A percentile compares a stretch with the other conserved stretches of the same genome.
These are phyloP conservation scores for Pachliopta kotzebuea DNA, from an alignment of 2,888 invertebrate species.

Conservation along the genomic window DNA sequence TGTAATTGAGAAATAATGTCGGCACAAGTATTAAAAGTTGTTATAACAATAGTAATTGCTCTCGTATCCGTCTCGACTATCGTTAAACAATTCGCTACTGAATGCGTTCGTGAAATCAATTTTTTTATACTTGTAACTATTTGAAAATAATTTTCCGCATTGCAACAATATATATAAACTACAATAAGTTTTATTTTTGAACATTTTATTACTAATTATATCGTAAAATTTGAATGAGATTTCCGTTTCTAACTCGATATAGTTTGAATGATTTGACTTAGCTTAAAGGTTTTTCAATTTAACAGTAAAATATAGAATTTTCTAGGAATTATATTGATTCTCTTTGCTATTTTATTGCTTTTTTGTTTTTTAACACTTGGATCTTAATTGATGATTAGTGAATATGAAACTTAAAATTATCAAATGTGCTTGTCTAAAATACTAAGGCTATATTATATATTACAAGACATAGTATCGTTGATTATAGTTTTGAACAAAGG, in stretches of 20 bases:
- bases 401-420: too few species aligned
- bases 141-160: slow-evolving; percentile 10
- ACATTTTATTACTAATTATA: neutral
- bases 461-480: too few species aligned
- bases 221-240: too few species aligned
- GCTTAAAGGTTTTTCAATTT: neutral
- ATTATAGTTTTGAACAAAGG: too few species aligned
- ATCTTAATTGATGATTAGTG: too few species aligned
- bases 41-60: slow-evolving; percentile 21
- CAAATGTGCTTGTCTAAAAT: too few species aligned
- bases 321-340: neutral
- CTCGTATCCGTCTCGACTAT: slow-evolving; percentile 13
- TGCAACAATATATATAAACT: slow-evolving; percentile 1
- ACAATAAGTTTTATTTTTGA: neutral
- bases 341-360: too few species aligned
- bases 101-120: slow-evolving; percentile 1
- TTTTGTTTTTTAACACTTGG: too few species aligned
- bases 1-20: slow-evolving; percentile 22
- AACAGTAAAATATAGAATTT: neutral
- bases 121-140: neutral
- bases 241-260: neutral
- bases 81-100: slow-evolving; percentile 1
- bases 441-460: too few species aligned
- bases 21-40: slow-evolving; percentile 15
- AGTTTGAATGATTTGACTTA: neutral